Percentiles rank a stretch among this genome's conserved stretches.
These are phyloP conservation scores for Diadegma fenestrale DNA, from an alignment of 2,888 invertebrate species.

Conservation along the genomic window DNA sequence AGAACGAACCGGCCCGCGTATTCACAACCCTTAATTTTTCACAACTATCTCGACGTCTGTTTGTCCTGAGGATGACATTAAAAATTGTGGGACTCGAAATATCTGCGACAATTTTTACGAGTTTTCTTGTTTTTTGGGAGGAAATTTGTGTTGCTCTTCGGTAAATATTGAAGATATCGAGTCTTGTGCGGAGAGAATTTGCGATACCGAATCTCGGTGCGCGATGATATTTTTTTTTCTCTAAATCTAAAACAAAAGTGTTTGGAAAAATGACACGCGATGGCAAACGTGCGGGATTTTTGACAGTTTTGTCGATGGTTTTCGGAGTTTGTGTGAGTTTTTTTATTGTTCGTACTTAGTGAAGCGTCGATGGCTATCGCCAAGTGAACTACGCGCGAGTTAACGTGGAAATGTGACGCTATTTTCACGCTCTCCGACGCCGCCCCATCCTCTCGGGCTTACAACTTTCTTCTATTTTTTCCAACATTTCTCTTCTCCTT, in stretches of 20 bases:
- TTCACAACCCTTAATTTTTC: not conserved
- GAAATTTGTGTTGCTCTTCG: not conserved
- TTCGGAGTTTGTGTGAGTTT: not conserved
- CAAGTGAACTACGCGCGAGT: conserved; percentile 52
- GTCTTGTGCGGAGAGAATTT: not conserved
- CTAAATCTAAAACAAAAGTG: not conserved
- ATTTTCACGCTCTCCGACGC: not conserved
- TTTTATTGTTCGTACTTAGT: not conserved
- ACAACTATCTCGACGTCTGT: not conserved
- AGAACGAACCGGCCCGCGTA: conserved; percentile 24
- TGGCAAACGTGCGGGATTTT: not conserved
- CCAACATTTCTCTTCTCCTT: not conserved
- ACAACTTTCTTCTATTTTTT: conserved; percentile 6
- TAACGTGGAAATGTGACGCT: conserved; percentile 47
- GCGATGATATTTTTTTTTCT: not conserved
- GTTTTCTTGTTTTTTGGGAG: not conserved
- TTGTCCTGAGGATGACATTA: not conserved
- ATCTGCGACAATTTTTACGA: not conserved
- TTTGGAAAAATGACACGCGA: not conserved
- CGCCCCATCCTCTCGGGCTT: conserved; percentile 7
- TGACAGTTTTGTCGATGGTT: not conserved
- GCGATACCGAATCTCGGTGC: not conserved
- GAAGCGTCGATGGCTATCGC: not conserved
- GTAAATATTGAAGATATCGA: not conserved
- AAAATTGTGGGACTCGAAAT: not conserved